These are phyloP conservation scores for Mus spretus DNA, from an alignment of 2,797 vertebrate species.

Conservation along the genomic window DNA sequence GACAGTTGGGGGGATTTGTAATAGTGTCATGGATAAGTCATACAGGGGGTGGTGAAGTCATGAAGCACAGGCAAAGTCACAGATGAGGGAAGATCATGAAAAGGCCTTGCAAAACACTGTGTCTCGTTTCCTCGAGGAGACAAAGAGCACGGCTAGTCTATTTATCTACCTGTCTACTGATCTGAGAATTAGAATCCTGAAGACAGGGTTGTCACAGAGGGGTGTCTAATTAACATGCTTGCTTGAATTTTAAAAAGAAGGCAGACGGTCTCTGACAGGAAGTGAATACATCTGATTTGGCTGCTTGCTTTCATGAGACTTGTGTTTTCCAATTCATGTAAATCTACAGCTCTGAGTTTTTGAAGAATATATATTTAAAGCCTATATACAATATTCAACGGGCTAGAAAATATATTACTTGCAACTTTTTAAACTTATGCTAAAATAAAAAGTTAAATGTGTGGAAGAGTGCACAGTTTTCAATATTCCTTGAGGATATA, in stretches of 20 bases:
- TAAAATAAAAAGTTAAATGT: conserved; percentile 15
- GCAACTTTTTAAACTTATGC: conserved; percentile 49
- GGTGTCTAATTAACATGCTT: conserved; percentile 65
- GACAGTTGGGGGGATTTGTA: not conserved
- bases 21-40: not conserved
- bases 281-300: conserved; percentile 67
- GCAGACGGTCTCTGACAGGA: conserved; percentile 67
- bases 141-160: conserved; percentile 47
- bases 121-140: conserved; percentile 37
- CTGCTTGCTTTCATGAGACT: conserved; percentile 53
- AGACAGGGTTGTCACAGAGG: conserved; percentile 48
- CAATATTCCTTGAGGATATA: conserved; percentile 35
- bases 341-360: conserved; percentile 50
- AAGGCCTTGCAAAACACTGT: not conserved
- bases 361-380: conserved; percentile 71
- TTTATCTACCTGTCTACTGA: conserved; percentile 53
- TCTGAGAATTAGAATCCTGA: conserved; percentile 68
- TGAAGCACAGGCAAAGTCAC: not conserved
- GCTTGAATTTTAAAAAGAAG: conserved; percentile 66
- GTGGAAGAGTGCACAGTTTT: not conserved
- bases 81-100: not conserved
- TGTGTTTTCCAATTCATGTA: conserved; percentile 60
- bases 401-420: conserved; percentile 65
- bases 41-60: not conserved
- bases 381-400: conserved; percentile 20